Evolutionary conservation across 2,797 vertebrate genomes (phyloP), one percentile per base, ranked within the genome.

Genomic region (Gymnoscopelus braueri): DNA sequence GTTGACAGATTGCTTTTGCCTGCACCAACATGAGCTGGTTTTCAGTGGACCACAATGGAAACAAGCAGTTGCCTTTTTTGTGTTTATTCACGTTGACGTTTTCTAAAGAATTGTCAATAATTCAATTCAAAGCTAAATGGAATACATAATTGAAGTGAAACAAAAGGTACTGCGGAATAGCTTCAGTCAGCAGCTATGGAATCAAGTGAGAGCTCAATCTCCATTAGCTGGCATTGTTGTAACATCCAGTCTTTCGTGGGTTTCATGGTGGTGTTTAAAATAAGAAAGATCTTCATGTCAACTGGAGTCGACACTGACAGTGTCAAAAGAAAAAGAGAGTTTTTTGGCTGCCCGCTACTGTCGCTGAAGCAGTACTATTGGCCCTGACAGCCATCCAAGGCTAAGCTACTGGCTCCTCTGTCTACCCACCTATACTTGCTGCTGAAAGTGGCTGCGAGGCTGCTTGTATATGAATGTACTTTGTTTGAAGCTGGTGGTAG

Each of bases 401-500:
- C 84, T 74, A 85, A 78, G 80, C 87, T 84, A 68, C 84, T 85
- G 87, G 88, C 86, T 91, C 87, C 84, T 69, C 90, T 89, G 81
- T 89, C 85, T 88, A 81, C 83, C 61, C 63, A 84, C 84, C 84
- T 81, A 66, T 82, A 82, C 63, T 82, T 84, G 84, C 84, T 87
- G 89, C 88, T 88, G 80, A 88, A 86, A 84, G 90, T 89, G 89
- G 88, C 84, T 85, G 70, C 89, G 78, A 86, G 86, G 84, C 89
- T 85, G 86, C 87, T 92, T 89, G 90, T 90, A 91, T 87, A 77
- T 87, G 79, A 91, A 86, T 87, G 91, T 82, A 91, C 88, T 92
- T 92, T 93, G 90, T 94, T 92, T 94, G 91, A 94, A 92, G 91
- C 92, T 88, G 91, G 79, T 91, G 87, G 90, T 94, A 93, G 89